Conservation (phyloP, 2,888 invertebrate species). For the Melitaea athalia region DNA sequence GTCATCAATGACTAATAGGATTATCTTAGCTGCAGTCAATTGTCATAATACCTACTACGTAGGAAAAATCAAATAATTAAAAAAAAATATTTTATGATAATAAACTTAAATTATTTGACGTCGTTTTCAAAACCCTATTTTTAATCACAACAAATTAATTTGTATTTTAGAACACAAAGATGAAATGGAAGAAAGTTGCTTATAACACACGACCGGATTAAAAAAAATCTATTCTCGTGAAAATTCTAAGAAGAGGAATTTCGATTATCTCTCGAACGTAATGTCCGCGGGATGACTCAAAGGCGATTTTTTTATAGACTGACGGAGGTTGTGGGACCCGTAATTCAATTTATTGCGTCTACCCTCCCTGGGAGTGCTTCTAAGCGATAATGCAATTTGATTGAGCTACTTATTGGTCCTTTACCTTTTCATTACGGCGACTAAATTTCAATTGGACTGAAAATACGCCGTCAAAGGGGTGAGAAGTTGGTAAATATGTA, state of each 20-base stretch:
- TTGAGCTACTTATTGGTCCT: slow-evolving; percentile 76
- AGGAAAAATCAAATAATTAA: no score
- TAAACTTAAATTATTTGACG: no score
- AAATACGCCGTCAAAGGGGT: slow-evolving; percentile 41
- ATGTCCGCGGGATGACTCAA: slow-evolving; percentile 49
- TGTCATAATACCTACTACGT: no score
- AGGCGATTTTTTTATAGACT: slow-evolving; percentile 64
- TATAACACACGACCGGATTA: slow-evolving; percentile 15
- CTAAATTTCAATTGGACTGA: slow-evolving; percentile 57
- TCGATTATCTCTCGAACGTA: slow-evolving; percentile 48
- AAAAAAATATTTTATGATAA: no score
- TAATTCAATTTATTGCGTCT: slow-evolving; percentile 75
- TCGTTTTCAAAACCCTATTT: no score
- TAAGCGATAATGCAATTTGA: slow-evolving; percentile 75
- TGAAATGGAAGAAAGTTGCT: slow-evolving; percentile 6
- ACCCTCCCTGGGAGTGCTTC: slow-evolving; percentile 58
- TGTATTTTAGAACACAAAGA: no score
- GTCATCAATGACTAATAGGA: no score
- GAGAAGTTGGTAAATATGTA: slow-evolving; percentile 43
- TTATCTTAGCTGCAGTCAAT: no score
- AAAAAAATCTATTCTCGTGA: slow-evolving; percentile 2
- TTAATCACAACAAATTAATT: no score
- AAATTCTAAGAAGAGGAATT: slow-evolving; percentile 42
- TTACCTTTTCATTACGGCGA: slow-evolving; percentile 71
- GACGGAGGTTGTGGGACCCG: slow-evolving; percentile 61